These are phyloP conservation scores for Iselma pallidipennis DNA, from an alignment of 2,888 invertebrate species.

Conservation along the genomic window DNA sequence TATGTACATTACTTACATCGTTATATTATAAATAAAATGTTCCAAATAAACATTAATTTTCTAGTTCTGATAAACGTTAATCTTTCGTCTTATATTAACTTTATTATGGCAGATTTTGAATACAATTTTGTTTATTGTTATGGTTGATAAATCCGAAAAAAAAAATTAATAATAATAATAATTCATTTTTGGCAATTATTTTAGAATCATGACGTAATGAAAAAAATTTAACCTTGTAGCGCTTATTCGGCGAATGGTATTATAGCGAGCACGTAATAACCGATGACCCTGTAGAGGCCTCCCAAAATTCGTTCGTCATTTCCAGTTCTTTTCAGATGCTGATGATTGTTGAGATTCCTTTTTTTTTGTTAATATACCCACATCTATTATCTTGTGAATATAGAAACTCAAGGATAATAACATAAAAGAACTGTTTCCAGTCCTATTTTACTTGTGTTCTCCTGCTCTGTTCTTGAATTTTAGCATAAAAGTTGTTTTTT, in stretches of 20 bases:
- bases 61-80: too few species aligned
- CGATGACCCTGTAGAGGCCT: slow-evolving; percentile 12
- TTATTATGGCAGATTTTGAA: too few species aligned
- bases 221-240: slow-evolving; percentile 10
- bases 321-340: neutral
- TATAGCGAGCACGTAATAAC: slow-evolving; percentile 5
- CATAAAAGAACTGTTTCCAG: neutral
- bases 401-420: neutral
- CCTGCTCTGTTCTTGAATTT: neutral
- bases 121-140: neutral
- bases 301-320: neutral
- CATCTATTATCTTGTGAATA: too few species aligned
- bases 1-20: too few species aligned
- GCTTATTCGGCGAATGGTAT: slow-evolving; percentile 7
- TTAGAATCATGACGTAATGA: slow-evolving; percentile 12
- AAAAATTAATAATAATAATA: too few species aligned
- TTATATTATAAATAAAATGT: too few species aligned
- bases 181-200: slow-evolving; percentile 7
- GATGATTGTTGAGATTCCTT: too few species aligned
- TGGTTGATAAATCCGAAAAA: too few species aligned
- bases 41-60: too few species aligned
- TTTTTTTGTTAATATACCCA: neutral
- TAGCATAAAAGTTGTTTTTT: neutral
- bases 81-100: too few species aligned
- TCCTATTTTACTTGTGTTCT: neutral